Conservation (phyloP, 2,888 invertebrate species). For the Parnassius smintheus region DNA sequence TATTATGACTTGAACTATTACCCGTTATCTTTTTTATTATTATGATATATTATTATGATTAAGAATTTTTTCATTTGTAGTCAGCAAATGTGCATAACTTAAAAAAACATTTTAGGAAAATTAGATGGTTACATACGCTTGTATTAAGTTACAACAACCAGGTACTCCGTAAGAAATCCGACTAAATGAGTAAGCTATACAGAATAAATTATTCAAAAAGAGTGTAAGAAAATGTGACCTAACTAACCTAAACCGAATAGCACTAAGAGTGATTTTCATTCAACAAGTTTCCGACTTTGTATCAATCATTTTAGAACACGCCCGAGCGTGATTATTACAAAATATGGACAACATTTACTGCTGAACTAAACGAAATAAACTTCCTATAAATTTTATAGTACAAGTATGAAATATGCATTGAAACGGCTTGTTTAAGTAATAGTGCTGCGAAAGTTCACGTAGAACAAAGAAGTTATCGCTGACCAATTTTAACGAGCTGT, state of each 20-base stretch:
- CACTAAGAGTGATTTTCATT: neutral
- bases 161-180: conserved; percentile 11
- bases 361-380: conserved; percentile 18
- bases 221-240: conserved; percentile 1
- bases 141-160: too few relatives aligned
- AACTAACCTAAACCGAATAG: neutral
- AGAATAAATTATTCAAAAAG: conserved; percentile 9
- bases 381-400: conserved; percentile 12
- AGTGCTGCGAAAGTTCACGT: too few relatives aligned
- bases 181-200: conserved; percentile 18
- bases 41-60: too few relatives aligned
- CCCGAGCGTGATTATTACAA: conserved; percentile 22
- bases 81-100: too few relatives aligned
- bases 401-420: conserved; percentile 14
- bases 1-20: too few relatives aligned
- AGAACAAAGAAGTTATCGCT: too few relatives aligned
- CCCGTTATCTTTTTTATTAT: too few relatives aligned
- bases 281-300: neutral
- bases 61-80: too few relatives aligned
- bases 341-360: conserved; percentile 26
- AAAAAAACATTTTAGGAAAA: too few relatives aligned
- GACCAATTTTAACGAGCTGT: too few relatives aligned
- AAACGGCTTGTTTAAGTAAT: neutral
- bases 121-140: too few relatives aligned
- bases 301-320: conserved; percentile 27